Evolutionary conservation across 1,140 invertebrate species (phyloP), one percentile per base, ranked within the genome.

Genomic region (Cyrtorhinus lividipennis): DNA sequence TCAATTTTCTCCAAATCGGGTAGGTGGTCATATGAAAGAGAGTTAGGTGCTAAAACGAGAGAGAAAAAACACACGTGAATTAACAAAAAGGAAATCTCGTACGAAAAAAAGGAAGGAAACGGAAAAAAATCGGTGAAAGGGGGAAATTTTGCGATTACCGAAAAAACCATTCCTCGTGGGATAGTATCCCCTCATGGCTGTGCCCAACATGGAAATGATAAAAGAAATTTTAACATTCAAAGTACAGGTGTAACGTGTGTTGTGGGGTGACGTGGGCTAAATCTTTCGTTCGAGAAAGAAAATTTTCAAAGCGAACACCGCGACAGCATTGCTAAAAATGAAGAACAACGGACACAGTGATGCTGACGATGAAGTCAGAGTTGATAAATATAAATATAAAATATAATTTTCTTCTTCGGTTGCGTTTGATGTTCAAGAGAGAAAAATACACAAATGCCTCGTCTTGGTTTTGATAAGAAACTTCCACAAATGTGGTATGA

Each of bases 1-100:
- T 69, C 69, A 57, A 69, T 68, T 66, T 68, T 68, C 68, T 69
- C 66, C 67, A 69, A 69, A 65, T 69, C 69, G 56, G 63, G 69
- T 62, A 69, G 68, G 65, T 68, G 66, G 60, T 69, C 68, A 64
- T 65, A 67, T 65, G 68, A 67, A 66, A 69, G 59, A 67, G 66
- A 65, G 62, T 67, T 66, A 67, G 64, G 67, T 66, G 66, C 68
- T 69, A 69, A 66, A 69, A 67, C 61, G 65, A 67, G 63, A 67
- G 63, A 64, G 25, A 62, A 60, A 64, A 64, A 48, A 65, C 64
- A 62, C 64, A 65, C 38, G 63, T 66, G 63, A 66, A 62, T 58
- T 59, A 60, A 63, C n/a, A n/a, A 63, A 59, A 59, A 64, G 22
- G 56, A 60, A 23, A 18, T 3, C 2, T 24, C 15, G 30, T 57